Conservation (phyloP, 2,113 vertebrate genomes). For the Dolichotis patagonum region DNA sequence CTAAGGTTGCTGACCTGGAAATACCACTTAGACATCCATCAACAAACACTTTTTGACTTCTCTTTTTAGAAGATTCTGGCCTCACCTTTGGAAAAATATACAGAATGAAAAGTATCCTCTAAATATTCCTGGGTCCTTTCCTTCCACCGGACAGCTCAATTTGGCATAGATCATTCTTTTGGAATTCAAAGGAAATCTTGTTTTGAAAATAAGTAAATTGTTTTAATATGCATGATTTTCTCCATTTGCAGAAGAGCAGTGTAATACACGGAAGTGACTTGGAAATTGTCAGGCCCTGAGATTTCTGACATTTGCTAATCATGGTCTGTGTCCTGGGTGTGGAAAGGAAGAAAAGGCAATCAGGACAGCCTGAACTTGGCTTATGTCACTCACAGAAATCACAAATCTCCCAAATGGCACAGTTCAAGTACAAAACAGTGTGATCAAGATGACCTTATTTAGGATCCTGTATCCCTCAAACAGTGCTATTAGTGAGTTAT, state of each 20-base stretch:
- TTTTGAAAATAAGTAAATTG: conserved; percentile 39
- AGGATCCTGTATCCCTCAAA: not conserved
- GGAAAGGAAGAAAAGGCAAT: not conserved
- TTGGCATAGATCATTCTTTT: not conserved
- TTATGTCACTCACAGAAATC: not conserved
- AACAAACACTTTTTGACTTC: not conserved
- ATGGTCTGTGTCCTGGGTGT: accelerated
- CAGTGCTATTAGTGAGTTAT: not conserved
- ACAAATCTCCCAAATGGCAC: not conserved
- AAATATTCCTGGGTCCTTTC: not conserved
- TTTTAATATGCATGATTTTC: not conserved
- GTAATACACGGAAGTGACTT: not conserved
- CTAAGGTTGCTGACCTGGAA: too few species aligned
- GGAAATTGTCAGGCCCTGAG: not conserved
- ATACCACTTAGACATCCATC: too few species aligned
- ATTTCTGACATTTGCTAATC: not conserved
- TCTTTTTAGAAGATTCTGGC: not conserved
- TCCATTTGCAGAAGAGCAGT: not conserved
- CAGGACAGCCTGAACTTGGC: not conserved
- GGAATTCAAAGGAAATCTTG: not conserved
- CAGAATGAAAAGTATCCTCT: not conserved
- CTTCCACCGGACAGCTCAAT: not conserved
- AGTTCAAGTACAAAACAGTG: not conserved
- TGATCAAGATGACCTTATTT: not conserved
- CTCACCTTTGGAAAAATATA: not conserved